These are phyloP conservation scores for Eunapius fragilis DNA, from an alignment of 37 sponge, comb jelly and placozoan species.

Conservation along the genomic window DNA sequence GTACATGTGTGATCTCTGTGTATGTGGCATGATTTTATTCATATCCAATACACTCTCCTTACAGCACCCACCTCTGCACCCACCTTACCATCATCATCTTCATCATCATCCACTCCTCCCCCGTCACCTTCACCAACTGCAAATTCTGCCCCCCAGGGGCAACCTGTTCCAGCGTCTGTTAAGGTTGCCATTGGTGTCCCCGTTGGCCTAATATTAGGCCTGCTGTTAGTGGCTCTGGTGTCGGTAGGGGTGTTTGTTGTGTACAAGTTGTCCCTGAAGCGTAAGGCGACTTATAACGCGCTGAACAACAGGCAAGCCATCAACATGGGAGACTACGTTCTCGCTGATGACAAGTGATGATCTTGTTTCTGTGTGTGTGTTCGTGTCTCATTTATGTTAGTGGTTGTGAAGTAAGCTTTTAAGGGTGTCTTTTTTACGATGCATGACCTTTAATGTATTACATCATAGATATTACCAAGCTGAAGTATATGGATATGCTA, in stretches of 20 bases:
- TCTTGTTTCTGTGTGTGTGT: no score
- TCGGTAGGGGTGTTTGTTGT: background rate
- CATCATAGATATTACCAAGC: no score
- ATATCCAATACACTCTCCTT: background rate
- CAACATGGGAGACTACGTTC: background rate
- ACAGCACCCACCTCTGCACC: background rate
- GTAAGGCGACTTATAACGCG: background rate
- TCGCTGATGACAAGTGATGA: no score
- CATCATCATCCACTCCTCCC: background rate
- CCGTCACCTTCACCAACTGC: background rate
- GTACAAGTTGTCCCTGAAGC: background rate
- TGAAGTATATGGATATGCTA: no score
- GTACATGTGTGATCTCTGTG: constrained; percentile 10
- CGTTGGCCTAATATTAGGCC: background rate
- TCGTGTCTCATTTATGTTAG: background rate
- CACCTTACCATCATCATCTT: background rate
- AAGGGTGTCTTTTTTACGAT: no score
- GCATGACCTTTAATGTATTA: no score
- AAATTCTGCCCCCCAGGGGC: background rate
- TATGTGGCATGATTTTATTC: background rate
- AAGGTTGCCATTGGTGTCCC: constrained; percentile 1
- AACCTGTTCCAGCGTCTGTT: background rate
- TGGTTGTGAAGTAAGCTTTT: background rate
- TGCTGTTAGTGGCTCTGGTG: background rate
- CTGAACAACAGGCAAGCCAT: background rate